phyloP scores from a whole-genome alignment of 35 echinoderm and acorn worm species.

The Lytechinus variegatus region DNA sequence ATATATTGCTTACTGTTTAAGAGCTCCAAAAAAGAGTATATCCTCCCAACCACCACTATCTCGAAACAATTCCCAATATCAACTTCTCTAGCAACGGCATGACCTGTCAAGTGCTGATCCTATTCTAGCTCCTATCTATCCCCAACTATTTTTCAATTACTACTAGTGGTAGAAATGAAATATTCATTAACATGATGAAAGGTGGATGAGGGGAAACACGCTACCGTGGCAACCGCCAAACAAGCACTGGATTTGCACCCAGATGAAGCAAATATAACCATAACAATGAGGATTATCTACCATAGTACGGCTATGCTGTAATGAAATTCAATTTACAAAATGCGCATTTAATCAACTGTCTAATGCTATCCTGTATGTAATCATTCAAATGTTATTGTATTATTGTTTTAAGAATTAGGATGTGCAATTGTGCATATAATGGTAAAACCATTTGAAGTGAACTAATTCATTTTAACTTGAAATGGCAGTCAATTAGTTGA shows the following conservation, averaged over 20 bases:
- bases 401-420: no score
- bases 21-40: background rate
- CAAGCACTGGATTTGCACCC: background rate
- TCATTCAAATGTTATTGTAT: background rate
- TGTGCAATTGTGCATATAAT: background rate
- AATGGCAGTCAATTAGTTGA: no score
- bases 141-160: background rate
- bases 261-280: background rate
- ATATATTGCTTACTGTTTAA: background rate
- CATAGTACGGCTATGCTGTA: background rate
- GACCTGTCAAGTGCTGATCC: background rate
- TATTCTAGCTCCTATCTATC: background rate
- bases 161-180: background rate
- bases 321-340: background rate
- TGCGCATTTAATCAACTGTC: background rate
- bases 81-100: background rate
- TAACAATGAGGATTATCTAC: background rate
- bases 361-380: background rate
- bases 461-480: background rate
- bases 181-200: background rate
- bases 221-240: slow-evolving; percentile 7
- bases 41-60: background rate
- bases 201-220: background rate
- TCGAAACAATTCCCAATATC: background rate
- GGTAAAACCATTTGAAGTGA: background rate